Evolutionary conservation across 1,140 invertebrate species (phyloP).

Genomic region (Euschistus heros): DNA sequence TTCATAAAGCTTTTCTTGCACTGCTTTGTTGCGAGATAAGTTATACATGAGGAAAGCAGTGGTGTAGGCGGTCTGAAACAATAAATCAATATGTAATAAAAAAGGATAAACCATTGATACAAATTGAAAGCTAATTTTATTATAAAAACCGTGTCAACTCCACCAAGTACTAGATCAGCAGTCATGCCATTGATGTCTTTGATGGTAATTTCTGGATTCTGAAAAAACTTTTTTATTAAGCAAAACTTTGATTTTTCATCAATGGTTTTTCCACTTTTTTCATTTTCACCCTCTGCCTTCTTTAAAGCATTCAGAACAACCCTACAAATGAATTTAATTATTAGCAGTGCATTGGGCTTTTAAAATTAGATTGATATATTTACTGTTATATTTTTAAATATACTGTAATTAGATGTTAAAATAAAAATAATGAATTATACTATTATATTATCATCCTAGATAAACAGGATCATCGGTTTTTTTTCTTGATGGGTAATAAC

Average conservation of each 20-base stretch:
- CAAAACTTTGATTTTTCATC: neutral
- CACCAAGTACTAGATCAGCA: slow-evolving; percentile 72
- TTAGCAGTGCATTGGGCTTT: too few relatives aligned
- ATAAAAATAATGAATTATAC: too few relatives aligned
- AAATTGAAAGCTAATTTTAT: neutral
- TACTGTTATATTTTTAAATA: too few relatives aligned
- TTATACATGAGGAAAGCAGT: slow-evolving; percentile 72
- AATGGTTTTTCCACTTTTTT: neutral
- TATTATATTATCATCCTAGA: too few relatives aligned
- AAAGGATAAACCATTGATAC: neutral
- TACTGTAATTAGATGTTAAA: too few relatives aligned
- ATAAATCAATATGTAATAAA: slow-evolving; percentile 23
- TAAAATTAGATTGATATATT: too few relatives aligned
- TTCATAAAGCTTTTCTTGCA: slow-evolving; percentile 58
- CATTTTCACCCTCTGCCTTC: too few relatives aligned
- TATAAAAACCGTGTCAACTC: slow-evolving; percentile 66
- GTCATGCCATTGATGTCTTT: slow-evolving; percentile 73
- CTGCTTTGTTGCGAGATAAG: slow-evolving; percentile 55
- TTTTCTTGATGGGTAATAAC: too few relatives aligned
- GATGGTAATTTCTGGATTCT: slow-evolving; percentile 51
- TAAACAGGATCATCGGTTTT: too few relatives aligned
- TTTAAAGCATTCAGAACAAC: too few relatives aligned
- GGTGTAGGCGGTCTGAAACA: slow-evolving; percentile 66
- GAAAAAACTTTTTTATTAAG: slow-evolving; percentile 55
- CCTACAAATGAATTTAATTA: too few relatives aligned